phyloP scores from a whole-genome alignment of 2,113 vertebrate genomes.

The Trichechus manatus region DNA sequence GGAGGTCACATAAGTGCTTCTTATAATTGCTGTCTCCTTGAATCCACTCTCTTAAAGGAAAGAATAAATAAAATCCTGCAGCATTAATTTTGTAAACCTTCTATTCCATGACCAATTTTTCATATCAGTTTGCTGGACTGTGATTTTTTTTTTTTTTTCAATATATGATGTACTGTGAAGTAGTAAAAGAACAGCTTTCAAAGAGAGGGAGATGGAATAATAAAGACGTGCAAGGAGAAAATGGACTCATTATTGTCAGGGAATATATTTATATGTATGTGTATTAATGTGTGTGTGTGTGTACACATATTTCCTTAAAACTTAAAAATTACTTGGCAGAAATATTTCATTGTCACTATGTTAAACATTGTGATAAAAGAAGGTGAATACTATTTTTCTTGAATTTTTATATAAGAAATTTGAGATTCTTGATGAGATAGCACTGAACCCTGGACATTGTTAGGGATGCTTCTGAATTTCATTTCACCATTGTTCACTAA shows the following conservation, averaged over 20 bases:
- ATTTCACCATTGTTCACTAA: not conserved
- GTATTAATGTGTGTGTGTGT: not conserved
- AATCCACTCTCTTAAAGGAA: not conserved
- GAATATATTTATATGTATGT: not conserved
- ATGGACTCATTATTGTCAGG: not conserved
- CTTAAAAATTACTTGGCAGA: not conserved
- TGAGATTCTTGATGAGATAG: not conserved
- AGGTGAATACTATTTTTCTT: not conserved
- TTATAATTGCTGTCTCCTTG: not conserved
- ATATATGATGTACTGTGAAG: not conserved
- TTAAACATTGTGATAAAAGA: not conserved
- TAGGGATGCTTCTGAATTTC: not conserved
- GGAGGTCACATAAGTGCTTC: not conserved
- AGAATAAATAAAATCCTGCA: not conserved
- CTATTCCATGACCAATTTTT: not conserved
- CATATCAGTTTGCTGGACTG: not conserved
- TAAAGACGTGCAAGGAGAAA: not conserved
- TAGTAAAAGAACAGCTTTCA: not conserved
- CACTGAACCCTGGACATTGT: not conserved
- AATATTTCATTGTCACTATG: not conserved
- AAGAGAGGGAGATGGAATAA: not conserved
- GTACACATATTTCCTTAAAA: not conserved
- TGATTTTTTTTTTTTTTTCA: no score
- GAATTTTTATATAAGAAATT: not conserved
- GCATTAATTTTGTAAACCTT: not conserved